A percentile compares a stretch with the other conserved stretches of the same genome.
phyloP scores from a whole-genome alignment of 2,797 vertebrate genomes.

The Falco biarmicus region DNA sequence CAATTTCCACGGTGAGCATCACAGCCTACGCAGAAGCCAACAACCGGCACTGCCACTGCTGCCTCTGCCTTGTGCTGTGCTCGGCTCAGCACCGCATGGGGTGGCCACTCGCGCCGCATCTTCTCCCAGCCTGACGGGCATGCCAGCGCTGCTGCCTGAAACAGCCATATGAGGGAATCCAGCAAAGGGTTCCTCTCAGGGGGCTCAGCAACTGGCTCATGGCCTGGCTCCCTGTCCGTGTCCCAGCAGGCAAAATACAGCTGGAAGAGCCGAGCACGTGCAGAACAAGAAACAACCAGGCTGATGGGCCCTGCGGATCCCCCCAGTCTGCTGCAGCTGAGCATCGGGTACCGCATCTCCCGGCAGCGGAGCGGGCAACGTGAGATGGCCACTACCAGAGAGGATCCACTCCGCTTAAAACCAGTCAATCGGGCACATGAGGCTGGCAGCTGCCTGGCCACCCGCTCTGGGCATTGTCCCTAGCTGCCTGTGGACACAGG shows the following conservation, averaged over 20 bases:
- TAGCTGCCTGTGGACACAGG: background rate
- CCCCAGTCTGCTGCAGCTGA: background rate
- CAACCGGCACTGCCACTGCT: accelerated
- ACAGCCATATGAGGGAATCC: background rate
- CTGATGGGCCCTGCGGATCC: background rate
- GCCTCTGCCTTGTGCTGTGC: background rate
- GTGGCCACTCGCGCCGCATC: background rate
- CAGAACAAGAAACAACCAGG: background rate
- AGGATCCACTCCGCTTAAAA: background rate
- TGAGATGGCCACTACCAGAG: background rate
- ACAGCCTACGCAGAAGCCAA: background rate
- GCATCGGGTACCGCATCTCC: background rate
- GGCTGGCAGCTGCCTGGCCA: background rate
- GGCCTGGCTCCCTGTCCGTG: background rate
- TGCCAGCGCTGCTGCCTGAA: background rate
- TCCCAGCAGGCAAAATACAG: background rate
- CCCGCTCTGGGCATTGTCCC: background rate
- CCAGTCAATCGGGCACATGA: background rate
- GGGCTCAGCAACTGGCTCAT: background rate
- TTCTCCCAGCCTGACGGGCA: background rate
- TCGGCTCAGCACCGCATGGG: background rate
- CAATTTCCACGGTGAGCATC: background rate
- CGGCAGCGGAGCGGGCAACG: background rate
- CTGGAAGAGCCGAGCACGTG: background rate
- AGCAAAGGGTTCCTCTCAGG: background rate